Evolutionary conservation across 2,797 vertebrate genomes (phyloP).

Genomic region (Anas bahamensis): DNA sequence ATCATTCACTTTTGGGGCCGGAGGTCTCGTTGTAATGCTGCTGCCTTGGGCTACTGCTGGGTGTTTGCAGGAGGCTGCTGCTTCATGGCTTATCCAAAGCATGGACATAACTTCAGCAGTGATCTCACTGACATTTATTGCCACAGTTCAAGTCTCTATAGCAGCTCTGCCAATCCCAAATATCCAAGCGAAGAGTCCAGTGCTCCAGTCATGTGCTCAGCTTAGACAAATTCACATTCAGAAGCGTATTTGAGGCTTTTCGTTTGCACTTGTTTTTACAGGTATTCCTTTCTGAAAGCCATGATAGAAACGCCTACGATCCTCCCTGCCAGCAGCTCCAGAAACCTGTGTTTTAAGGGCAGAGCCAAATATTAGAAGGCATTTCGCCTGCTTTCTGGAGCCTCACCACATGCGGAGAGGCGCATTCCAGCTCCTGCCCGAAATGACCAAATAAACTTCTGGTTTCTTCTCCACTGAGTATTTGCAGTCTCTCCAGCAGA

Average conservation of each 20-base stretch:
- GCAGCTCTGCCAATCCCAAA: not conserved
- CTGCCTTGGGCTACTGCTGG: not conserved
- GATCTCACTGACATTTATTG: not conserved
- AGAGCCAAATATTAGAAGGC: no score
- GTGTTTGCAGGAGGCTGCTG: not conserved
- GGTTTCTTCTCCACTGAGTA: not conserved
- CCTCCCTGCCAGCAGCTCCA: not conserved
- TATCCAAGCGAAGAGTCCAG: not conserved
- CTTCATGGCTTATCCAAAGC: not conserved
- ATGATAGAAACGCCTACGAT: not conserved
- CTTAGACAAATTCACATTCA: not conserved
- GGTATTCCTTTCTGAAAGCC: not conserved
- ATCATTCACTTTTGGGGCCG: not conserved
- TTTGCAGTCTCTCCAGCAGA: slow-evolving; percentile 27
- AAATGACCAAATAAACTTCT: fast-evolving
- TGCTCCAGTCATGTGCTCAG: not conserved
- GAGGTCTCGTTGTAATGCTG: not conserved
- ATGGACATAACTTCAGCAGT: not conserved
- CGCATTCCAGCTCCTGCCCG: not conserved
- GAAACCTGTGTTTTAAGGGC: not conserved
- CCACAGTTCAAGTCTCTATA: not conserved
- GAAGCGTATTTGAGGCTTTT: not conserved
- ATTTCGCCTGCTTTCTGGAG: not conserved
- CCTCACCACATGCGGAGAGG: fast-evolving
- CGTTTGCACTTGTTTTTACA: not conserved